Conservation (phyloP, 2,888 invertebrate species). For the Heteropelma amictum region DNA sequence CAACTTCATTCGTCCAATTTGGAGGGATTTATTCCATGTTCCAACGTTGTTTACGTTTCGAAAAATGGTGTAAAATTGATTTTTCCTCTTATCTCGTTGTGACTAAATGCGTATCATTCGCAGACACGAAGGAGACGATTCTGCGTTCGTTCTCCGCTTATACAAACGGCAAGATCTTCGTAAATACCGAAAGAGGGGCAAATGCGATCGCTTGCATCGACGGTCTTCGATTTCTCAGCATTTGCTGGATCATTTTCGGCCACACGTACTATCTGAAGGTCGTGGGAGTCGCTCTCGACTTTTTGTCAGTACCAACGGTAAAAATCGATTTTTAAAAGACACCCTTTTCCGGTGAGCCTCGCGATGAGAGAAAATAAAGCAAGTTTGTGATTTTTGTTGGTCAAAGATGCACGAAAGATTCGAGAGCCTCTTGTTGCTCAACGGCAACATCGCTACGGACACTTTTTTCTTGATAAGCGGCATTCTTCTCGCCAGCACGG, state of each 20-base stretch:
- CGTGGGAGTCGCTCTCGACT: slow-evolving; percentile 64
- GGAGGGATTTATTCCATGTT: background rate
- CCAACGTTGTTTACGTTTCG: no score
- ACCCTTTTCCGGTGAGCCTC: no score
- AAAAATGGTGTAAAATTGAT: no score
- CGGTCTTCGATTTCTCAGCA: slow-evolving; percentile 76
- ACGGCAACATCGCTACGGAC: slow-evolving; percentile 73
- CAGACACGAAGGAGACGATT: slow-evolving; percentile 53
- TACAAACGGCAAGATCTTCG: slow-evolving; percentile 72
- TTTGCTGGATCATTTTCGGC: slow-evolving; percentile 74
- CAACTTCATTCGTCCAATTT: background rate
- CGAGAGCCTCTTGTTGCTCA: slow-evolving; percentile 70
- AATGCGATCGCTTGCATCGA: slow-evolving; percentile 74
- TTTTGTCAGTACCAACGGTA: slow-evolving; percentile 62
- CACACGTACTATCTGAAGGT: slow-evolving; percentile 70
- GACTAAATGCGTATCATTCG: background rate
- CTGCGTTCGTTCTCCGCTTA: slow-evolving; percentile 74
- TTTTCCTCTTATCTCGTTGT: no score
- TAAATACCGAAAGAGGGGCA: slow-evolving; percentile 60
- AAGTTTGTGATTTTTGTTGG: background rate
- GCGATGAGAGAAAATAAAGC: no score
- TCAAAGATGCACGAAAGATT: slow-evolving; percentile 68
- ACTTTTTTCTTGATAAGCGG: slow-evolving; percentile 74
- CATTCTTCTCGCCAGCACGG: slow-evolving; percentile 68
- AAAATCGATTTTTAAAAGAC: slow-evolving; percentile 24